Percentiles rank a stretch among this genome's conserved stretches.
These are phyloP conservation scores for Enhydra lutris DNA, from an alignment of 2,113 vertebrate genomes.

Conservation along the genomic window DNA sequence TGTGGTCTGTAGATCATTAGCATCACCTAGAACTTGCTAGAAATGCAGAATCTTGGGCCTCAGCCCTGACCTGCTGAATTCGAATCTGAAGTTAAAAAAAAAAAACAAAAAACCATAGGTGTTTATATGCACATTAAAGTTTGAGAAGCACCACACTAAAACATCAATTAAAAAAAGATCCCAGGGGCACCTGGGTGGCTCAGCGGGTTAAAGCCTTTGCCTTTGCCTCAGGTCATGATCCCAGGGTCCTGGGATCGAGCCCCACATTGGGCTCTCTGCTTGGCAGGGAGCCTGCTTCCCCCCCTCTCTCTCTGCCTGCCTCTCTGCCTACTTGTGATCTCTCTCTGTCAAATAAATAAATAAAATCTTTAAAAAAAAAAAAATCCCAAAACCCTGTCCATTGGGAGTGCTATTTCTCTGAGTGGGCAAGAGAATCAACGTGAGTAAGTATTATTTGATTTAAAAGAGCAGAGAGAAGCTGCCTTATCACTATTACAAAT, in stretches of 20 bases:
- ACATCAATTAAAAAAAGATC: background rate
- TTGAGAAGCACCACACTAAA: background rate
- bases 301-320: no score
- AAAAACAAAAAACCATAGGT: background rate
- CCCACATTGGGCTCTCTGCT: no score
- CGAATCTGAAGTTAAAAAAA: background rate
- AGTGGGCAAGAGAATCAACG: background rate
- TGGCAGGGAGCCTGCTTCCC: no score
- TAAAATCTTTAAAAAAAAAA: background rate
- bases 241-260: no score
- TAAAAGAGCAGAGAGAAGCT: background rate
- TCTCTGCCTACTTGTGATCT: no score
- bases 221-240: no score
- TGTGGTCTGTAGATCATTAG: background rate
- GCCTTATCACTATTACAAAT: slow-evolving; percentile 27
- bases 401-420: background rate
- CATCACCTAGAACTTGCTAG: background rate
- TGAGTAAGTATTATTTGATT: background rate
- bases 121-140: background rate
- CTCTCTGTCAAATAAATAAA: no score
- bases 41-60: background rate
- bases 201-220: no score
- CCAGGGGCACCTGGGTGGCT: no score
- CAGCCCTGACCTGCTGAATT: background rate
- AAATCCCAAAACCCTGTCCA: background rate